These are phyloP conservation scores for Fundulus diaphanus DNA, from an alignment of 2,797 vertebrate species.

Conservation along the genomic window DNA sequence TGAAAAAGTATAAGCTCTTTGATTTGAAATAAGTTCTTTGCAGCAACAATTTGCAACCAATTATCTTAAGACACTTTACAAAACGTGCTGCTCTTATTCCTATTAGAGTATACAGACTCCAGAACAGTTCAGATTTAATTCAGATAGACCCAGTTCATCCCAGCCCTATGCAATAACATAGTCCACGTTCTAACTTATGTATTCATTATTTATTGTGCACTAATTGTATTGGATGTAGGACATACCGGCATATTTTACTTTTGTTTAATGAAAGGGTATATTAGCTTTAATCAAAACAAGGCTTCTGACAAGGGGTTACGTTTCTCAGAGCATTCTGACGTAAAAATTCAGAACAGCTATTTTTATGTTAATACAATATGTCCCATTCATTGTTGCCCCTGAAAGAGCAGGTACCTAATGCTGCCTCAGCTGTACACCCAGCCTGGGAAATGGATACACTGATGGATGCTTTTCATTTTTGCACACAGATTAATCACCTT, in stretches of 20 bases:
- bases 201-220: not conserved
- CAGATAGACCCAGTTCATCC: too few relatives aligned
- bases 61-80: too few relatives aligned
- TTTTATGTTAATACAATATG: conserved; percentile 3
- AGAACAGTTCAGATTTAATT: too few relatives aligned
- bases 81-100: too few relatives aligned
- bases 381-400: conserved; percentile 8
- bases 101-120: too few relatives aligned
- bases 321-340: conserved; percentile 50
- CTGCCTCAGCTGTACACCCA: conserved; percentile 40
- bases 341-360: not conserved
- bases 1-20: too few relatives aligned
- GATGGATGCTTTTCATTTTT: conserved; percentile 1
- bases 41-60: too few relatives aligned
- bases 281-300: not conserved
- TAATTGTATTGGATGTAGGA: not conserved
- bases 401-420: conserved; percentile 21
- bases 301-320: conserved; percentile 30
- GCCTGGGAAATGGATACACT: conserved; percentile 45
- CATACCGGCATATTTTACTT: not conserved
- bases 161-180: too few relatives aligned
- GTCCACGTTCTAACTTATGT: too few relatives aligned
- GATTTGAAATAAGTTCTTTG: too few relatives aligned
- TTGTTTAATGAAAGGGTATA: not conserved
- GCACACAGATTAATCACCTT: not conserved